Conservation (phyloP, 2,113 vertebrate genomes). For the Lophochroa leadbeateri region DNA sequence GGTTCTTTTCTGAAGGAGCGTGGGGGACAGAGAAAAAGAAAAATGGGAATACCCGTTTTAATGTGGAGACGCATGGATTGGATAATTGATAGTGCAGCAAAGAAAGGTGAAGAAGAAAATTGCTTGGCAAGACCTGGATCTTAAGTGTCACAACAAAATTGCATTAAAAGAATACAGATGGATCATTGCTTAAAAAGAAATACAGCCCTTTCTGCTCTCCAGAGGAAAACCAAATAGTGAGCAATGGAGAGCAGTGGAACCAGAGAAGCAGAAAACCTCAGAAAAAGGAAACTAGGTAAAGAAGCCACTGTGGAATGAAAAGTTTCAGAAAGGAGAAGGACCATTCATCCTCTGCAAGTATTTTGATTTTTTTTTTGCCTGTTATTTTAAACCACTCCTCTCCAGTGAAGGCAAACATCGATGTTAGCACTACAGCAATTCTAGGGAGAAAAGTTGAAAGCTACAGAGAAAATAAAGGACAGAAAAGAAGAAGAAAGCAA, state of each 20-base stretch:
- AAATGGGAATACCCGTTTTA: slow-evolving; percentile 57
- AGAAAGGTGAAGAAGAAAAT: slow-evolving; percentile 50
- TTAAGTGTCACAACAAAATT: slow-evolving; percentile 56
- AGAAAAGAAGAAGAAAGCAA: slow-evolving; percentile 32
- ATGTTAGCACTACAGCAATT: slow-evolving; percentile 45
- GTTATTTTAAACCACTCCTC: slow-evolving; percentile 18
- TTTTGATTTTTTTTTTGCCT: not conserved
- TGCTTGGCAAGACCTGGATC: slow-evolving; percentile 70
- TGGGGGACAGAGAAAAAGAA: not conserved
- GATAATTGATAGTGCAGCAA: slow-evolving; percentile 66
- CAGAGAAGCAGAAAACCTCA: slow-evolving; percentile 61
- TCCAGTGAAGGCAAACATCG: slow-evolving; percentile 48
- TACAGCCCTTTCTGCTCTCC: slow-evolving; percentile 11
- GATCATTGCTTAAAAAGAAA: slow-evolving; percentile 57
- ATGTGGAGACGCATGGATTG: slow-evolving; percentile 56
- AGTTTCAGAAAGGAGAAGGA: slow-evolving; percentile 75
- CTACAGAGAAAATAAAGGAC: slow-evolving; percentile 49
- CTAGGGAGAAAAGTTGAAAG: slow-evolving; percentile 70
- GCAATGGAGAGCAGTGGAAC: slow-evolving; percentile 65
- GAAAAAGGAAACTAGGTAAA: slow-evolving; percentile 53
- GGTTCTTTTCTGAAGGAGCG: not conserved
- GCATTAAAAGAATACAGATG: slow-evolving; percentile 51
- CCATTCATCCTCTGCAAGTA: slow-evolving; percentile 21
- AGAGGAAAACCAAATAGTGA: slow-evolving; percentile 26
- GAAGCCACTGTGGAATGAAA: slow-evolving; percentile 74